Evolutionary conservation across 2,113 vertebrate species (phyloP), one percentile per base, ranked within the genome.

Genomic region (Gambusia affinis): DNA sequence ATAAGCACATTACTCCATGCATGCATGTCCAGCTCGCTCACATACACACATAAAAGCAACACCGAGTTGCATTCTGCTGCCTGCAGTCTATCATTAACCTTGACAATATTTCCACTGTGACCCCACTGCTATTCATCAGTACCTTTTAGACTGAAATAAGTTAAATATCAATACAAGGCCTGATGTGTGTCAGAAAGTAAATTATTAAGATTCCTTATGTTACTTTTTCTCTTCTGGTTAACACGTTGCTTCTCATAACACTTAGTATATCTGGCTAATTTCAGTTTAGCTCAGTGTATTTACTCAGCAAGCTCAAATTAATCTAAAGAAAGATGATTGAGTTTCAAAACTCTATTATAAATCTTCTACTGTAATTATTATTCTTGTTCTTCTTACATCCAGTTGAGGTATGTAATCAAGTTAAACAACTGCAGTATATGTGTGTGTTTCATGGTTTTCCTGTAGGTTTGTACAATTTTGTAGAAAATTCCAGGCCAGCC

Each of bases 51-150:
- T 39, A 47, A 19, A 7, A 57, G 54, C 73, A 78, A 63, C 64
- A 44, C 67, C 3, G 51, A 76, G 69, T 77, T 75, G 72, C 67
- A 74, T 81, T 85, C 79, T 72, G 82, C 79, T 82, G 87, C 88
- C 90, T 85, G 83, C 81, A 88, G 85, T 88, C 82, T 73, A 61
- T 91, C 86, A 92, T 90, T 92, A 87, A 92, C 92, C 87, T 93
- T 91, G 88, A 89, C 82, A 87, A 83, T 86, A 70, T 92, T 89
- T 92, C 87, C 86, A 82, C 83, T 76, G 77, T 87, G 87, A 86
- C 88, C 79, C 78, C 27, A 44, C 57, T 71, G 62, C 47, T 75
- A 67, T 31, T 81, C 33, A 73, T 73, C 78, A 12, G 28, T 74
- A 64, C 67, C 69, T 78, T 78, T 80, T 68, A 72, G 72, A 70